Evolutionary conservation across 2,113 vertebrate genomes (phyloP).

Genomic region (Cinclus mexicanus): DNA sequence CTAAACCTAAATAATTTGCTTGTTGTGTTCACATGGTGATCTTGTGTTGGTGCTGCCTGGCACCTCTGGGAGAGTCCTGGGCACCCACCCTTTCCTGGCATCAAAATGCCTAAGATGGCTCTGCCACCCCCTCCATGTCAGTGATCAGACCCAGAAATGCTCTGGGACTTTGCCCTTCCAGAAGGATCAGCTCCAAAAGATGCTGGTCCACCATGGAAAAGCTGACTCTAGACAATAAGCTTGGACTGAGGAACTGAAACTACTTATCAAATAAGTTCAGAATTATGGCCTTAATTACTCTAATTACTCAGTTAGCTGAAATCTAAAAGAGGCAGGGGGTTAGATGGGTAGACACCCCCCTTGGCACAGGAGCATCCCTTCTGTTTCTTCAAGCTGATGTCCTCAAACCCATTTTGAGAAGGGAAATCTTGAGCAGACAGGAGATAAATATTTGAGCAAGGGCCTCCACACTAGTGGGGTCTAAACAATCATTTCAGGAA

Average conservation of each 20-base stretch:
- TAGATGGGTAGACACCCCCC: too few relatives aligned
- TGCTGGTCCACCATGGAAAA: not conserved
- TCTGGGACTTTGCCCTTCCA: not conserved
- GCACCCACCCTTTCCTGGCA: not conserved
- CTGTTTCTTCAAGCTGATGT: not conserved
- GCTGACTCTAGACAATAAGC: not conserved
- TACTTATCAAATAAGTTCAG: not conserved
- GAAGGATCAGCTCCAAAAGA: not conserved
- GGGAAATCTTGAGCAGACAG: not conserved
- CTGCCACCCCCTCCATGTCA: not conserved
- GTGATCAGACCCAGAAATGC: not conserved
- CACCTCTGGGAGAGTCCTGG: not conserved
- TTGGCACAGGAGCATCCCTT: not conserved
- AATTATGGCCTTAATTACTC: not conserved
- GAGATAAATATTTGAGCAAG: not conserved
- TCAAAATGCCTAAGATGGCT: not conserved
- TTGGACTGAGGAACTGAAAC: not conserved
- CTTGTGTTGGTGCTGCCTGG: not conserved
- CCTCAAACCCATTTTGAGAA: not conserved
- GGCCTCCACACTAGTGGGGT: not conserved
- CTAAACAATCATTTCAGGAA: not conserved
- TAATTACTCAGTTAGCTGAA: too few relatives aligned
- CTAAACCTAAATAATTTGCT: not conserved
- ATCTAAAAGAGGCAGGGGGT: too few relatives aligned
- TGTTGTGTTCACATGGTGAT: not conserved